Conservation (phyloP, 2,888 invertebrate species). For the Gari tellinella region DNA sequence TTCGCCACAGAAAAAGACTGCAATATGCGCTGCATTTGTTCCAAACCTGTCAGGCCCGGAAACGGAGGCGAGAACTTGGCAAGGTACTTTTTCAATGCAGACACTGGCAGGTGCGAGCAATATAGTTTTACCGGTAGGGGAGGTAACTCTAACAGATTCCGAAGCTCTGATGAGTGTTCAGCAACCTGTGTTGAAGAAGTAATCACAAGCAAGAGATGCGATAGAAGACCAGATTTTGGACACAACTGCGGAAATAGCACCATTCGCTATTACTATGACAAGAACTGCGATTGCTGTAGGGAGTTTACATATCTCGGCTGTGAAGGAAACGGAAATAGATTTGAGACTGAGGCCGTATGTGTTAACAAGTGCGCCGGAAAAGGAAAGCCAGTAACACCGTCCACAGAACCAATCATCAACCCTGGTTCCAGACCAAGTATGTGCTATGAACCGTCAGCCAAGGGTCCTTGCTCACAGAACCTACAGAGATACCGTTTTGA, state of each 20-base stretch:
- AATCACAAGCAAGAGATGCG: neutral
- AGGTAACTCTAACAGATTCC: conserved; percentile 14
- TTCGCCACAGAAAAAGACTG: conserved; percentile 6
- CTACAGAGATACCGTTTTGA: conserved; percentile 6
- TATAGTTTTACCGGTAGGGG: conserved; percentile 7
- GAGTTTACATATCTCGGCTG: conserved; percentile 19
- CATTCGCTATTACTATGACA: conserved; percentile 23
- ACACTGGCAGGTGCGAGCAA: neutral
- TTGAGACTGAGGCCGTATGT: neutral
- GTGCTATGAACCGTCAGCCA: neutral
- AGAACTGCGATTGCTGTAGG: conserved; percentile 12
- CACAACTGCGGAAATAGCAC: neutral
- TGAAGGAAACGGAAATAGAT: conserved; percentile 25
- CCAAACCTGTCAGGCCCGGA: neutral
- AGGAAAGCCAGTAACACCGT: too few relatives aligned
- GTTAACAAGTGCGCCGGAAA: neutral
- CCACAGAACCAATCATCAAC: too few relatives aligned
- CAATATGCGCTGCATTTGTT: conserved; percentile 23
- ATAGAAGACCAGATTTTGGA: conserved; percentile 3
- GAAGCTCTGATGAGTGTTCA: neutral
- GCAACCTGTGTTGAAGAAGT: too few relatives aligned
- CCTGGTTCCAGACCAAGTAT: too few relatives aligned
- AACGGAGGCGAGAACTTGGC: neutral
- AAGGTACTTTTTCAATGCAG: conserved; percentile 6
- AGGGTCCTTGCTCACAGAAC: conserved; percentile 4